These are phyloP conservation scores for Oryctes rhinoceros DNA, from an alignment of 1,140 invertebrate species.

Conservation along the genomic window DNA sequence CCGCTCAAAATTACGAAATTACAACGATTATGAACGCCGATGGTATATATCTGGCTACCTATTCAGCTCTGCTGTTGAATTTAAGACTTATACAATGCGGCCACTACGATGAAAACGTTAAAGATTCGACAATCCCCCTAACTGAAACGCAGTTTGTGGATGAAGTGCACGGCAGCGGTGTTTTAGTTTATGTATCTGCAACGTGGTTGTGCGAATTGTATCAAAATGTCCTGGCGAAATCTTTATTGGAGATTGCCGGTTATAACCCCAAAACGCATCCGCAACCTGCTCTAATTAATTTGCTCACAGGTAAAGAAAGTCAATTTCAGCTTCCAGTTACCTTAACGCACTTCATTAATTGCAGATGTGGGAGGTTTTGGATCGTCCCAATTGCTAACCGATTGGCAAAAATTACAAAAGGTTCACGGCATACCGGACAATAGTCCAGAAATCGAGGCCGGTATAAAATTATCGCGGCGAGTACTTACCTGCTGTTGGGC, in stretches of 20 bases:
- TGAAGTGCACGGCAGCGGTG: conserved; percentile 88
- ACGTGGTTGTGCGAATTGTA: conserved; percentile 92
- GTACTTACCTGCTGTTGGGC: conserved; percentile 93
- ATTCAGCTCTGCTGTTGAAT: conserved; percentile 83
- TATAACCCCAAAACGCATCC: conserved; percentile 67
- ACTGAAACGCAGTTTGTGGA: conserved; percentile 88
- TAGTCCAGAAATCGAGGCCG: conserved; percentile 75
- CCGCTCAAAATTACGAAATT: conserved; percentile 66
- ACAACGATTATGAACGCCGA: conserved; percentile 92
- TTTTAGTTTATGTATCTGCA: conserved; percentile 89
- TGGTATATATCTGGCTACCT: conserved; percentile 91
- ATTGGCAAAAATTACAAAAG: conserved; percentile 83
- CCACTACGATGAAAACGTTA: conserved; percentile 73
- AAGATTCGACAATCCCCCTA: conserved; percentile 61
- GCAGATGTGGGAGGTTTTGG: conserved; percentile 86
- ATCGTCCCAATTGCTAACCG: conserved; percentile 81
- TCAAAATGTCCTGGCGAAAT: conserved; percentile 80
- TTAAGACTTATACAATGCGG: conserved; percentile 79
- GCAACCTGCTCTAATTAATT: conserved; percentile 77
- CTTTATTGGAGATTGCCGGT: conserved; percentile 76
- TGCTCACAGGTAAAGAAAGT: conserved; percentile 73
- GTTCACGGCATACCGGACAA: conserved; percentile 70
- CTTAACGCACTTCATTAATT: conserved; percentile 48
- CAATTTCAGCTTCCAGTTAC: background rate
- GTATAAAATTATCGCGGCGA: conserved; percentile 70